Evolutionary conservation across 37 sponge, comb jelly and placozoan genomes (phyloP).

Genomic region (Aplysina aerophoba): DNA sequence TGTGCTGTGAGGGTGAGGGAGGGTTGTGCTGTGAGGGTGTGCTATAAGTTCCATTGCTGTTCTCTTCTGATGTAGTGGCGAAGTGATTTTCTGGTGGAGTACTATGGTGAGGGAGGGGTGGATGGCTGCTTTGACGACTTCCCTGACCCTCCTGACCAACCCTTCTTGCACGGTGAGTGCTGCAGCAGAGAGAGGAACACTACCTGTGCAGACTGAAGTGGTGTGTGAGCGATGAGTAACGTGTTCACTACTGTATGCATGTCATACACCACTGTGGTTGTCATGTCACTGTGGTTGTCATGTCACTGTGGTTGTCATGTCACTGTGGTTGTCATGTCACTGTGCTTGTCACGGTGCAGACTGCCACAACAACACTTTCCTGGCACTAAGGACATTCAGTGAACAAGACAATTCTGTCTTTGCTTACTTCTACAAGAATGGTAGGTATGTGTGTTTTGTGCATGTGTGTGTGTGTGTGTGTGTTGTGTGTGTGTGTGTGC

Average conservation of each 20-base stretch:
- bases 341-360: too few species aligned
- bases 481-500: neutral
- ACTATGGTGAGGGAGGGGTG: constrained; percentile 67
- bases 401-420: constrained; percentile 23
- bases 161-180: constrained; percentile 57
- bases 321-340: too few species aligned
- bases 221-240: too few species aligned
- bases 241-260: neutral
- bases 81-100: constrained; percentile 73
- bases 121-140: neutral
- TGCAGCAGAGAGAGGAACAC: neutral
- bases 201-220: too few species aligned
- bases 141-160: constrained; percentile 27
- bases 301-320: too few species aligned
- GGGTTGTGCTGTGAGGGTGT: too few species aligned
- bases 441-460: constrained; percentile 30
- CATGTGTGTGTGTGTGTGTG: constrained; percentile 39
- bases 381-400: constrained; percentile 43
- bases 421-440: constrained; percentile 49
- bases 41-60: too few species aligned
- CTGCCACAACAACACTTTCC: constrained; percentile 77
- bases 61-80: constrained; percentile 27
- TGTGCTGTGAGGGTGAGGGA: too few species aligned
- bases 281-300: neutral
- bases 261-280: neutral